A percentile compares a stretch with the other conserved stretches of the same genome.
These are phyloP conservation scores for Oreotrochilus melanogaster DNA, from an alignment of 2,113 vertebrate genomes.

Conservation along the genomic window DNA sequence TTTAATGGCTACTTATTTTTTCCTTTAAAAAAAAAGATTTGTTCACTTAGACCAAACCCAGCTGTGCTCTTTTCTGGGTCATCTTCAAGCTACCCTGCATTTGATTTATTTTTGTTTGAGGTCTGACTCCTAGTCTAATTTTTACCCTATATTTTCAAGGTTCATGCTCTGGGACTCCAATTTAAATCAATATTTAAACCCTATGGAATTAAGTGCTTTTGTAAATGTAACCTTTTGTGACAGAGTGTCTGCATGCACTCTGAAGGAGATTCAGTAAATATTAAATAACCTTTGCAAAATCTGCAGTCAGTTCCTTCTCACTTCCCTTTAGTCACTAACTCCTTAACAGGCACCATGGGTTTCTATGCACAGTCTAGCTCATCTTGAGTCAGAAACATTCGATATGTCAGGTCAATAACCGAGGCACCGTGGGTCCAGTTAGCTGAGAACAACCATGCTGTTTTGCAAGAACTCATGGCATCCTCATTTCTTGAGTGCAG, in stretches of 20 bases:
- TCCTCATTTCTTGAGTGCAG: not conserved
- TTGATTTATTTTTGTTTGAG: slow-evolving; percentile 23
- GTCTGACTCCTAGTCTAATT: not conserved
- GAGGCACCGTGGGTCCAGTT: not conserved
- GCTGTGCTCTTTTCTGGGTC: not conserved
- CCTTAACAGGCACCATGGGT: not conserved
- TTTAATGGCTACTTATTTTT: not conserved
- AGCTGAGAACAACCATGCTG: not conserved
- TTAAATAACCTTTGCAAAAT: not conserved
- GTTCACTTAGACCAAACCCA: not conserved
- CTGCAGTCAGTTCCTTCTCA: not conserved
- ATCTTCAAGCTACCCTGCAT: not conserved
- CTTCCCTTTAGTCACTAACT: not conserved
- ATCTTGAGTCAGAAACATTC: not conserved
- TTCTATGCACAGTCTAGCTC: not conserved
- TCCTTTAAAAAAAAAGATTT: not conserved
- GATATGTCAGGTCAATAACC: not conserved
- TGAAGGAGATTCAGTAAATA: not conserved
- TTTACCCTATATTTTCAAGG: not conserved
- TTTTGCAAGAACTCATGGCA: not conserved
- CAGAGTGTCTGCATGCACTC: accelerated
- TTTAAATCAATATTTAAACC: slow-evolving; percentile 32
- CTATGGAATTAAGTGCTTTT: slow-evolving; percentile 12
- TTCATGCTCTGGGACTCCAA: not conserved
- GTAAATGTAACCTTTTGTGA: not conserved